These are phyloP conservation scores for Apotomis betuletana DNA, from an alignment of 2,888 invertebrate genomes.

Conservation along the genomic window DNA sequence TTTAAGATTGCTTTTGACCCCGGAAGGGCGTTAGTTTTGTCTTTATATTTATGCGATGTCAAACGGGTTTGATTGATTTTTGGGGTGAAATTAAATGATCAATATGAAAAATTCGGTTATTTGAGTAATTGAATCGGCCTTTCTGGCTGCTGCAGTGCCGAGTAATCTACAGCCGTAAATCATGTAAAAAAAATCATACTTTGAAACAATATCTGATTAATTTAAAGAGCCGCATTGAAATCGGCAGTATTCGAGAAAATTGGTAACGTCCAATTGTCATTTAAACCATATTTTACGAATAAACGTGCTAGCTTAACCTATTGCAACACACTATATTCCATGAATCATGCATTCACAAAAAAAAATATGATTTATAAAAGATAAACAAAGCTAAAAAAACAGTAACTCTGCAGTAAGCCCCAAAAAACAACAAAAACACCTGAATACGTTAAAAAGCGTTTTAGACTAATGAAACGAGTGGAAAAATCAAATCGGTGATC, in stretches of 20 bases:
- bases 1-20: conserved; percentile 21
- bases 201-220: no score
- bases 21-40: conserved; percentile 15
- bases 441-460: conserved; percentile 37
- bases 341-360: background rate
- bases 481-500: conserved; percentile 20
- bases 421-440: conserved; percentile 18
- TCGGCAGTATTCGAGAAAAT: no score
- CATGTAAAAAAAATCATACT: no score
- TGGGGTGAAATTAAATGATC: background rate
- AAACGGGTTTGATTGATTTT: background rate
- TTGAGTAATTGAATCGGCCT: no score
- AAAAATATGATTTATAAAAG: background rate
- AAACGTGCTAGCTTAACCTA: no score
- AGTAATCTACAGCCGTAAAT: no score
- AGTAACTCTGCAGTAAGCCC: conserved; percentile 7
- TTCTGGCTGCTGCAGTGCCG: no score
- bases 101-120: background rate
- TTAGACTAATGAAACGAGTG: conserved; percentile 37
- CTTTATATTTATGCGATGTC: background rate
- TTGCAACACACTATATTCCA: background rate
- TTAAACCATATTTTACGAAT: no score
- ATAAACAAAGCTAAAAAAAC: conserved; percentile 1
- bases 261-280: no score
- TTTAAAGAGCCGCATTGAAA: no score